phyloP scores from a whole-genome alignment of 2,113 vertebrate genomes.

The Microtus richardsoni region DNA sequence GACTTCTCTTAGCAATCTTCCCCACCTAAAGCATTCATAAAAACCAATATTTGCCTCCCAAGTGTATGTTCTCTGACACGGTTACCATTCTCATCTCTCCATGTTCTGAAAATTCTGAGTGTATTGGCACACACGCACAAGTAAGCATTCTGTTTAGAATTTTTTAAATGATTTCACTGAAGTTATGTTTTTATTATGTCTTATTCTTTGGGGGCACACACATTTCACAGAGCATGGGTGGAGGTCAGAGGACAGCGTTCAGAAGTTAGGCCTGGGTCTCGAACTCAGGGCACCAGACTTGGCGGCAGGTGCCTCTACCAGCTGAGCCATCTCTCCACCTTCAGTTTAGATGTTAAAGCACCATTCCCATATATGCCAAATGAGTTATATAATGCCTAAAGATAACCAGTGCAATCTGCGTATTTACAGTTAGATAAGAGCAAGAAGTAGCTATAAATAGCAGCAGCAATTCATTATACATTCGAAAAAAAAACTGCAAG shows the following conservation, averaged over 20 bases:
- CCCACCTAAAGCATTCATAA: conserved; percentile 67
- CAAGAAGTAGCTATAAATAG: not conserved
- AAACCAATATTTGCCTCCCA: conserved; percentile 66
- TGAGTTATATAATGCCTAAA: not conserved
- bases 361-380: not conserved
- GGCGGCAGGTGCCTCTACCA: not conserved
- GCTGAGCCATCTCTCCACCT: not conserved
- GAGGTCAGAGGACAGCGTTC: not conserved
- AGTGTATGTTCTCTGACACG: conserved; percentile 56
- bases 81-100: conserved; percentile 55
- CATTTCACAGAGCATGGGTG: not conserved
- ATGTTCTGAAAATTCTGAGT: conserved; percentile 72
- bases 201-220: not conserved
- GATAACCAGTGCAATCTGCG: conserved; percentile 57
- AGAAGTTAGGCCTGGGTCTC: not conserved
- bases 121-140: not conserved
- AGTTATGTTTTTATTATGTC: not conserved
- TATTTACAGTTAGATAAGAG: not conserved
- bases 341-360: not conserved
- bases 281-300: not conserved
- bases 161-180: not conserved
- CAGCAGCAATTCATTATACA: not conserved
- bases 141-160: conserved; percentile 18
- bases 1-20: conserved; percentile 67
- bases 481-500: not conserved